These are phyloP conservation scores for Thalpophila matura DNA, from an alignment of 2,888 invertebrate genomes.

Conservation along the genomic window DNA sequence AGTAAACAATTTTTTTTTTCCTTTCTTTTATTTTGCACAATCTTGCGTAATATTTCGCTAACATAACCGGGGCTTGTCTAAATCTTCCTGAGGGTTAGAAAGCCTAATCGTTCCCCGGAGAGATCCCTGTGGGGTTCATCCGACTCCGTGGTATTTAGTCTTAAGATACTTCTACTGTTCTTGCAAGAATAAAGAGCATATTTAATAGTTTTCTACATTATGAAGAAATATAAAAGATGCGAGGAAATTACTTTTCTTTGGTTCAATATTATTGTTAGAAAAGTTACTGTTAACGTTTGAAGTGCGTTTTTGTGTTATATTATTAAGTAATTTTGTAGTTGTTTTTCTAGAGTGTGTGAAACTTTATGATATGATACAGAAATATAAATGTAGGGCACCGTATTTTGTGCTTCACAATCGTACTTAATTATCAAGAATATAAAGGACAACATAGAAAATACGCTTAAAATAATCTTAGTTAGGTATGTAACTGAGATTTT, in stretches of 20 bases:
- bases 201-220: neutral
- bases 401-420: too few relatives aligned
- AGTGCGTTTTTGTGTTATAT: neutral
- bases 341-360: too few relatives aligned
- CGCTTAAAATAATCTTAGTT: too few relatives aligned
- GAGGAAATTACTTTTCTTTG: constrained; percentile 1
- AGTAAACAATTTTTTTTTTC: too few relatives aligned
- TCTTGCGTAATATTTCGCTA: neutral
- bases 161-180: neutral
- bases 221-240: too few relatives aligned
- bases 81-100: neutral
- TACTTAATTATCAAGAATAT: too few relatives aligned
- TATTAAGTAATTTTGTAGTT: too few relatives aligned
- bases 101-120: constrained; percentile 6
- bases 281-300: neutral
- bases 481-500: too few relatives aligned
- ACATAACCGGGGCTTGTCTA: neutral
- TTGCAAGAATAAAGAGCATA: neutral
- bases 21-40: neutral
- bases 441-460: too few relatives aligned
- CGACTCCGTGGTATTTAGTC: neutral
- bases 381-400: too few relatives aligned
- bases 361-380: too few relatives aligned
- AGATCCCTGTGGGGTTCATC: neutral
- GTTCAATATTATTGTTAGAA: neutral